phyloP scores from a whole-genome alignment of 2,888 invertebrate species.

The Drosophila flavopinicola region DNA sequence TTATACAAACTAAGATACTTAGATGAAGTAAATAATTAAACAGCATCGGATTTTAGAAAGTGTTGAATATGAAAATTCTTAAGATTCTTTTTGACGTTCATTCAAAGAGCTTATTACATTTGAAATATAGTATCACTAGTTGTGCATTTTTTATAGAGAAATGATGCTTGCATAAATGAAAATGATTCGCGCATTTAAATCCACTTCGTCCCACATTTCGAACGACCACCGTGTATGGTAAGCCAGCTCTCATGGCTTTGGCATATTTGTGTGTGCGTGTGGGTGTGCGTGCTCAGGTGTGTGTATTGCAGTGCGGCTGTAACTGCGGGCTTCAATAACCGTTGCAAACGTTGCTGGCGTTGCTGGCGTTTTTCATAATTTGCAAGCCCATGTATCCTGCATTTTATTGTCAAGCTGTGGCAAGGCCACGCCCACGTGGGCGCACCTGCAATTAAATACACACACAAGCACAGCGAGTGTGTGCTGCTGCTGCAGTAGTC shows the following conservation, averaged over 20 bases:
- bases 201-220: background rate
- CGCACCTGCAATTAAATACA: slow-evolving; percentile 60
- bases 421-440: slow-evolving; percentile 59
- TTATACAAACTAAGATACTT: no score
- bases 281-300: slow-evolving; percentile 16
- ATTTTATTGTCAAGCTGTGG: slow-evolving; percentile 70
- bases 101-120: no score
- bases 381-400: slow-evolving; percentile 57
- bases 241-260: slow-evolving; percentile 5
- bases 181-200: background rate
- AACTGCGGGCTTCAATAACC: slow-evolving; percentile 67
- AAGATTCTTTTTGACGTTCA: no score
- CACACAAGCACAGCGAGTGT: slow-evolving; percentile 3
- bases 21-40: no score
- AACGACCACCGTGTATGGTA: background rate
- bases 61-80: no score
- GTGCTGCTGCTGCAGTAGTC: slow-evolving; percentile 3
- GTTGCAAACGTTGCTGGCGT: slow-evolving; percentile 42
- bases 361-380: slow-evolving; percentile 58
- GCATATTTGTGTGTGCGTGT: slow-evolving; percentile 3
- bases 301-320: slow-evolving; percentile 12
- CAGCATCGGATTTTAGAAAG: no score
- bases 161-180: background rate
- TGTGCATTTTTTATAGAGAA: background rate
- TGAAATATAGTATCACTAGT: no score